Evolutionary conservation across 2,113 vertebrate species (phyloP).

Genomic region (Scalopus aquaticus): DNA sequence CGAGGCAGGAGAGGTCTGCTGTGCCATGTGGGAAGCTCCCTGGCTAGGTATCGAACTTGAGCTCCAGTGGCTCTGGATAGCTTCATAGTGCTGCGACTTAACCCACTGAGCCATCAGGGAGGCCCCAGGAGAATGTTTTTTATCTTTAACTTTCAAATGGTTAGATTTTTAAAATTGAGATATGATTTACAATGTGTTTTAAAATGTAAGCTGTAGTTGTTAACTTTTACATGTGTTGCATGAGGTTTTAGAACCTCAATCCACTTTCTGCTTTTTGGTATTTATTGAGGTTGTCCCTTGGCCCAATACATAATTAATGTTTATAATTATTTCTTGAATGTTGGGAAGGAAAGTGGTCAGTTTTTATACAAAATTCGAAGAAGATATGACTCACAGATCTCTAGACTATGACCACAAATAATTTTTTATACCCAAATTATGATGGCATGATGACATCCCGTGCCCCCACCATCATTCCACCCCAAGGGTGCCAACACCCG

Average conservation of each 20-base stretch:
- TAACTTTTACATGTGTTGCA: not conserved
- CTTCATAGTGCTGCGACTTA: no score
- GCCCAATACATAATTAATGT: not conserved
- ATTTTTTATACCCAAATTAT: not conserved
- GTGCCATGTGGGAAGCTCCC: no score
- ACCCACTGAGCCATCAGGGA: no score
- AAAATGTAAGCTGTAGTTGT: not conserved
- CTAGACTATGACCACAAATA: not conserved
- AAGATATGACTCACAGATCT: not conserved
- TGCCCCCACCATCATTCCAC: rapidly evolving
- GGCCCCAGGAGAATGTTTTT: not conserved
- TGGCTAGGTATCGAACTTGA: no score
- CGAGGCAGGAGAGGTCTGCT: no score
- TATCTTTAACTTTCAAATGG: not conserved
- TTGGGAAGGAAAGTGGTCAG: not conserved
- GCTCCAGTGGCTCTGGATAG: no score
- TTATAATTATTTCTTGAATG: not conserved
- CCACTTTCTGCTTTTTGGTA: not conserved
- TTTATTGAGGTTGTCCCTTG: not conserved
- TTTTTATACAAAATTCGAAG: not conserved
- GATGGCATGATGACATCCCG: rapidly evolving
- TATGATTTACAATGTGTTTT: not conserved
- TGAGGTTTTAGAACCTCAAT: not conserved
- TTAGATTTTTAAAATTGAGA: not conserved
- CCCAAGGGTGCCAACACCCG: not conserved